Evolutionary conservation across 2,888 invertebrate genomes (phyloP).

Genomic region (Lomographa bimaculata): DNA sequence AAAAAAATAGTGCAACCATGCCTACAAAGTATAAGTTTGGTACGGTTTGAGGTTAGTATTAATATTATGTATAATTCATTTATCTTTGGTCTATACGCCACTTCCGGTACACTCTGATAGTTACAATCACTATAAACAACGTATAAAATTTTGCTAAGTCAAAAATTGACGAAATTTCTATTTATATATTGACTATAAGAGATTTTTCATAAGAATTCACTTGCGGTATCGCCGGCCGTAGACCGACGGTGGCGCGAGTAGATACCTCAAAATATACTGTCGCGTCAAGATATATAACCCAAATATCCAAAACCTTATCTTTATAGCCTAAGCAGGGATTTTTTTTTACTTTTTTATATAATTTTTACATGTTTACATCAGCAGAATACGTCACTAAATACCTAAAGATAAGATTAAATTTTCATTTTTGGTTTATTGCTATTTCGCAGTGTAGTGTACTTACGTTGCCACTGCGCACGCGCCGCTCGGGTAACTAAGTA

Average conservation of each 20-base stretch:
- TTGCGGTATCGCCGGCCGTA: constrained; percentile 64
- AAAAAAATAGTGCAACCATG: constrained; percentile 43
- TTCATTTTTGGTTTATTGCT: constrained; percentile 84
- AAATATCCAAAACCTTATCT: constrained; percentile 76
- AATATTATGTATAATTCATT: constrained; percentile 75
- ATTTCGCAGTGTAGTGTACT: constrained; percentile 69
- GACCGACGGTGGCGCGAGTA: constrained; percentile 57
- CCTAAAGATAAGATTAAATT: constrained; percentile 76
- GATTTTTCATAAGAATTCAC: constrained; percentile 81
- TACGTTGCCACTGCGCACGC: constrained; percentile 41
- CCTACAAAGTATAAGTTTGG: constrained; percentile 78
- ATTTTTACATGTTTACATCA: constrained; percentile 78
- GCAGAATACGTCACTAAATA: constrained; percentile 80
- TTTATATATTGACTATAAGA: constrained; percentile 81
- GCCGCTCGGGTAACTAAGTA: constrained; percentile 63
- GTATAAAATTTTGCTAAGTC: constrained; percentile 83
- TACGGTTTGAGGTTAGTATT: constrained; percentile 81
- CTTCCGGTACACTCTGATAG: constrained; percentile 70
- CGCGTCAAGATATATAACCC: constrained; percentile 71
- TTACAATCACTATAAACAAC: constrained; percentile 76
- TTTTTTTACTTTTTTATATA: constrained; percentile 68
- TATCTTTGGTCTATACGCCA: constrained; percentile 77
- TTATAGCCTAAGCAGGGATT: constrained; percentile 79
- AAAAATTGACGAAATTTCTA: constrained; percentile 82
- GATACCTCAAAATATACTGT: constrained; percentile 65